Base-by-base conservation (phyloP, 2,113 vertebrate genomes). In the Thermophis baileyi region DNA sequence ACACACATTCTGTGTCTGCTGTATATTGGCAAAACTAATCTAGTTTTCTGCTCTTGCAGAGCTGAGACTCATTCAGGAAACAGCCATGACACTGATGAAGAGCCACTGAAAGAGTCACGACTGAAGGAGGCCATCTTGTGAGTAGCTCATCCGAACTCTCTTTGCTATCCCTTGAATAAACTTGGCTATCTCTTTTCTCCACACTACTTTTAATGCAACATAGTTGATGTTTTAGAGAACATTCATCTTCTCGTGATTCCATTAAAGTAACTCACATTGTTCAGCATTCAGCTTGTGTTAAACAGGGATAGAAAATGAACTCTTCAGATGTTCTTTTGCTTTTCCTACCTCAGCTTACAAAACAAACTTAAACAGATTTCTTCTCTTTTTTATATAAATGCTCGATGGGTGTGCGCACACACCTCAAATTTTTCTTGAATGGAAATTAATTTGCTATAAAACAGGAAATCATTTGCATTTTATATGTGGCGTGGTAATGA, bases 91-190 rank as follows among this genome's bases (percentile, higher is more conserved):
- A 95, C 96, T 6, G 97, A 98, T 3, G 98, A 98, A 94, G 97
- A 98, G 97, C 98, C 98, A 3, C 97, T 98, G 96, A 98, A 98
- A 96, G 98, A 98, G 95, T 98, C 98, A 9, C 95, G 96, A 69
- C 96, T 98, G 97, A 99, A 99, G 95, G 99, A 99, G 97, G 98
- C 98, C 16, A 99, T 98, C 95, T 98, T 99, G 99, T 99, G 97
- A 98, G 98, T 98, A 63, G 0, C 1, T 1, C 55, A 0, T 85
- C 12, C 0, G 49, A 10, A 49, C 89, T 46, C 49, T 4, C 0
- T 25, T 51, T 50, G 55, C 8, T 3, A 27, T 88, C 46, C 25
- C 4, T 35, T 86, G 55, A 57, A 51, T 74, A 47, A 60, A 46
- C 22, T 86, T 47, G 50, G 2, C 14, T 51, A 44, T 85, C 6